Evolutionary conservation across 2,797 vertebrate genomes (phyloP), one percentile per base, ranked within the genome.

Genomic region (Trichosurus vulpecula): DNA sequence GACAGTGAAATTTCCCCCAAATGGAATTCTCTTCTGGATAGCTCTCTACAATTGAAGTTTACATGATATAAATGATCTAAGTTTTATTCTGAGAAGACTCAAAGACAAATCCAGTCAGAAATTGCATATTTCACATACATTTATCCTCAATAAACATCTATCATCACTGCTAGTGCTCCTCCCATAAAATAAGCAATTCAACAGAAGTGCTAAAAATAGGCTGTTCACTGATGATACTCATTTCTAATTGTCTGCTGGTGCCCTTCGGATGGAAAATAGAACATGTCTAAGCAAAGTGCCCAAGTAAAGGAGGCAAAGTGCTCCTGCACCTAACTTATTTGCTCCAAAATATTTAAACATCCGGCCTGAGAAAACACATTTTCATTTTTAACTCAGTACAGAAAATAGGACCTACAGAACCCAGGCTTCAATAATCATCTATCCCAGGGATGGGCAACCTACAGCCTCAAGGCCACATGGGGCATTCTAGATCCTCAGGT

Each of bases 121-220:
- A 95, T 95, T 96, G 54, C 51, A 94, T 56, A 93, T 89, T 95
- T 54, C 87, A 87, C 9, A 87, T 87, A 93, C 47, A 53, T 91
- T 95, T 61, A 96, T 54, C 95, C 52, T 97, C 54, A 91, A 31
- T 90, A 94, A 96, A 97, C 92, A 27, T 92, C 93, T 87, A 92
- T 90, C 91, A 92, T 58, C 52, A 90, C 16, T 92, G 93, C 51
- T 94, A 95, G 90, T 91, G 92, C 55, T 90, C 93, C 91, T 95
- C 95, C 54, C 66, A 93, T 19, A 29, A 95, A 95, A 94, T 66
- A 16, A 97, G 92, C 90, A 97, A 91, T 90, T 91, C 66, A 92
- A 93, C 92, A 93, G 14, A 94, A 94, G 9, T 91, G 91, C 90
- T 93, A 91, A 92, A 93, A 74, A 53, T 27, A 74, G 13, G 8